Percentiles rank a stretch among this genome's conserved stretches.
Evolutionary conservation across 2,888 invertebrate species (phyloP).

Genomic region (Lissocephala sabroskyi): DNA sequence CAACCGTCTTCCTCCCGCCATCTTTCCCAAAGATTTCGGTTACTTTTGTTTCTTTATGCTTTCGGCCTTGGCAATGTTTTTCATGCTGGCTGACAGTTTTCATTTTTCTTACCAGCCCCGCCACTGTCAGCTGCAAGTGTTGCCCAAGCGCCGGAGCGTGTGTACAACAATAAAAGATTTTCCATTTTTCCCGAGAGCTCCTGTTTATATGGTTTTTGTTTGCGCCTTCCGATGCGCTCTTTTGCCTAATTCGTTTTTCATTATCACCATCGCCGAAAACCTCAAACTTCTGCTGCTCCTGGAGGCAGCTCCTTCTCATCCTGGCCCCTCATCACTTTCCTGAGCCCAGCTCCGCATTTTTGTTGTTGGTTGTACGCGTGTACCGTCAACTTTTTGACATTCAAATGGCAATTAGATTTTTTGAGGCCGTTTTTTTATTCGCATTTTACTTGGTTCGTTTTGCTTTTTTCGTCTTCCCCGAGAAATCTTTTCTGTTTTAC

Average conservation of each 20-base stretch:
- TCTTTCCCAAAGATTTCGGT: slow-evolving; percentile 7
- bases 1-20: slow-evolving; percentile 13
- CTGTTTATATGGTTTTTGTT: too few relatives aligned
- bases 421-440: slow-evolving; percentile 45
- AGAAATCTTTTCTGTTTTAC: slow-evolving; percentile 19
- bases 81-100: slow-evolving; percentile 43
- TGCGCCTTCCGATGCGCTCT: slow-evolving; percentile 16
- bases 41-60: slow-evolving; percentile 13
- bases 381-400: slow-evolving; percentile 33
- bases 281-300: slow-evolving; percentile 9
- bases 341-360: background rate
- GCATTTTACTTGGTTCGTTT: slow-evolving; percentile 5
- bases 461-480: slow-evolving; percentile 12
- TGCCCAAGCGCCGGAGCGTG: slow-evolving; percentile 33
- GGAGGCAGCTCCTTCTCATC: too few relatives aligned
- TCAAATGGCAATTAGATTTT: slow-evolving; percentile 62
- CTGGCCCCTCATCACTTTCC: slow-evolving; percentile 14
- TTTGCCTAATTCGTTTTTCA: slow-evolving; percentile 55
- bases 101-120: slow-evolving; percentile 31
- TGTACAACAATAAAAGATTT: slow-evolving; percentile 25
- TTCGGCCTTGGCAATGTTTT: slow-evolving; percentile 36
- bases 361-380: background rate
- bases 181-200: slow-evolving; percentile 1
- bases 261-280: slow-evolving; percentile 22
- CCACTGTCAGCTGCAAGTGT: slow-evolving; percentile 56